These are phyloP conservation scores for Apodemia hepburni DNA, from an alignment of 2,888 invertebrate genomes.

Conservation along the genomic window DNA sequence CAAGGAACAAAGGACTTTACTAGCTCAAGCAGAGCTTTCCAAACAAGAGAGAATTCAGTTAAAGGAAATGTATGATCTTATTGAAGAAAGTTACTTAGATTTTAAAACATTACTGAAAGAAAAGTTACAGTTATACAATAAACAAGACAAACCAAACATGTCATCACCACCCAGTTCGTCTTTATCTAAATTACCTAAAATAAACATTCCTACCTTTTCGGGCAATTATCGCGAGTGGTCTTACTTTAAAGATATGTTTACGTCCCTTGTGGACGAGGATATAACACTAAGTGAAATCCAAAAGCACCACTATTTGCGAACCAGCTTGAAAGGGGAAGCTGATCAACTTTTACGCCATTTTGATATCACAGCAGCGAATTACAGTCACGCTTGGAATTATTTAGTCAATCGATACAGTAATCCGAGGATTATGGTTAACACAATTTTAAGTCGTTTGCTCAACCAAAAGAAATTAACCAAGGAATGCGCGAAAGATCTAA, in stretches of 20 bases:
- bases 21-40: background rate
- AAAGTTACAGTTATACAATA: background rate
- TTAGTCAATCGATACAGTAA: slow-evolving; percentile 30
- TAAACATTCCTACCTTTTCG: slow-evolving; percentile 18
- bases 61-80: background rate
- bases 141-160: background rate
- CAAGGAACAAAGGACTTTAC: background rate
- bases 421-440: slow-evolving; percentile 27
- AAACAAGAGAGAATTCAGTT: background rate
- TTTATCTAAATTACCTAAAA: background rate
- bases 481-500: slow-evolving; percentile 30
- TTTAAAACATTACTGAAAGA: background rate
- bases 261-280: slow-evolving; percentile 16
- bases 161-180: background rate
- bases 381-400: slow-evolving; percentile 31
- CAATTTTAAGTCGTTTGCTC: slow-evolving; percentile 32
- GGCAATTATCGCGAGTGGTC: slow-evolving; percentile 18
- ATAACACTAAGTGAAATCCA: background rate
- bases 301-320: slow-evolving; percentile 18
- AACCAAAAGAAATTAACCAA: slow-evolving; percentile 27
- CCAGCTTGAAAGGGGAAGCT: slow-evolving; percentile 19
- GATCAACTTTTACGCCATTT: slow-evolving; percentile 20
- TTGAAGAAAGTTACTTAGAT: background rate
- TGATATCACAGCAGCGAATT: slow-evolving; percentile 28
- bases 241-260: slow-evolving; percentile 20